Conservation (phyloP, 2,797 vertebrate species). For the Gastrophryne carolinensis region DNA sequence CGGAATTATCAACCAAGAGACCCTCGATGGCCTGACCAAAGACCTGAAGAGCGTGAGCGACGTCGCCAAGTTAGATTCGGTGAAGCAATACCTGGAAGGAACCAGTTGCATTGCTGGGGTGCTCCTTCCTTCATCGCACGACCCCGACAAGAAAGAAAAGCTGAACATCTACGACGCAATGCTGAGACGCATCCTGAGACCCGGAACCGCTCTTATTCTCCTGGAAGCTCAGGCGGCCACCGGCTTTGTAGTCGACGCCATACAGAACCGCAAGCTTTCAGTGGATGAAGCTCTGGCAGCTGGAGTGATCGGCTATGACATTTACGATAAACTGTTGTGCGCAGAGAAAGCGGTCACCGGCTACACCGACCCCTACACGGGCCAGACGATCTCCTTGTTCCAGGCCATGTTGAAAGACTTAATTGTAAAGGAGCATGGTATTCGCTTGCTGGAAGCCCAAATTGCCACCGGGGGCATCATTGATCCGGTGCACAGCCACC, state of each 20-base stretch:
- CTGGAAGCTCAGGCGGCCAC: conserved; percentile 79
- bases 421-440: conserved; percentile 70
- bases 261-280: conserved; percentile 65
- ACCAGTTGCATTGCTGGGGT: conserved; percentile 74
- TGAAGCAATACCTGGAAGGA: conserved; percentile 62
- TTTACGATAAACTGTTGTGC: conserved; percentile 71
- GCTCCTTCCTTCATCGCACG: conserved; percentile 68
- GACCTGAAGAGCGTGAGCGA: conserved; percentile 68
- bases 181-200: conserved; percentile 65
- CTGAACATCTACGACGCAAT: conserved; percentile 71
- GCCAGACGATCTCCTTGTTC: conserved; percentile 74
- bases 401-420: conserved; percentile 73
- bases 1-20: conserved; percentile 75
- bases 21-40: conserved; percentile 68
- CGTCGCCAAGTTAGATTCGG: conserved; percentile 63
- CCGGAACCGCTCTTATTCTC: conserved; percentile 72
- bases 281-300: conserved; percentile 70
- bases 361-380: conserved; percentile 75
- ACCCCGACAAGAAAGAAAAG: conserved; percentile 67
- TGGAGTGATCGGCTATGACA: conserved; percentile 63
- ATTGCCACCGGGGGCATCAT: conserved; percentile 71
- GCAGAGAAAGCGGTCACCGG: conserved; percentile 76
- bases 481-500: conserved; percentile 27
- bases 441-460: conserved; percentile 76
- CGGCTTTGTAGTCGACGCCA: conserved; percentile 71